These are phyloP conservation scores for Myiotriccus ornatus DNA, from an alignment of 2,797 vertebrate genomes.

Conservation along the genomic window DNA sequence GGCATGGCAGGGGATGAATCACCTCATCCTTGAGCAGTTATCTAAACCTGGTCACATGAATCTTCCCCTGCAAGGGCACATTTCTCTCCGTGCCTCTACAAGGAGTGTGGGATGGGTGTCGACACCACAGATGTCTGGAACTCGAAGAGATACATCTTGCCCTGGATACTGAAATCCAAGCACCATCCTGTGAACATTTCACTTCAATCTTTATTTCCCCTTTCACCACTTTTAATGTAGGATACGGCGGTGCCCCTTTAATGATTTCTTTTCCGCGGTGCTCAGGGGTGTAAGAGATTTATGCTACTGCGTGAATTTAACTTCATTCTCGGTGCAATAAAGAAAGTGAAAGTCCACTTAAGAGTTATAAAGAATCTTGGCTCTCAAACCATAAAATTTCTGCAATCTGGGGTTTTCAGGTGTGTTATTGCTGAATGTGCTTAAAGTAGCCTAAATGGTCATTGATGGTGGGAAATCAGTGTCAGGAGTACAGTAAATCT, in stretches of 20 bases:
- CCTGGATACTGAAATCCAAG: not conserved
- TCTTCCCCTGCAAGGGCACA: not conserved
- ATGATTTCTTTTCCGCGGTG: not conserved
- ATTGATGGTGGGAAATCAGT: not conserved
- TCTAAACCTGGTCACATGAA: not conserved
- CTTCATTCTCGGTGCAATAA: not conserved
- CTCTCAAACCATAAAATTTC: constrained; percentile 17
- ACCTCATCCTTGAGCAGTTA: not conserved
- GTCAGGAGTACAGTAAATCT: not conserved
- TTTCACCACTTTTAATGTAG: not conserved
- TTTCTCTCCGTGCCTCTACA: not conserved
- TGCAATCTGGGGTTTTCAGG: not conserved
- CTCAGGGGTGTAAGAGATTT: constrained; percentile 22
- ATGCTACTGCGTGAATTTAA: constrained; percentile 18
- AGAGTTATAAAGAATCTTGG: constrained; percentile 26
- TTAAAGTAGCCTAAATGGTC: not conserved
- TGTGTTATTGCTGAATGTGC: constrained; percentile 3
- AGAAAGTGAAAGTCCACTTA: constrained; percentile 30
- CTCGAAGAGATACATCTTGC: not conserved
- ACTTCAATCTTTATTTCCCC: not conserved
- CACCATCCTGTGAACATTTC: not conserved
- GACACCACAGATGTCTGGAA: constrained; percentile 6
- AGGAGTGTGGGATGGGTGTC: constrained; percentile 6
- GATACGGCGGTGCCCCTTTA: not conserved
- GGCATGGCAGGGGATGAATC: not conserved